Base-by-base conservation (phyloP, 2,888 invertebrate species). In the Taenaris catops region DNA sequence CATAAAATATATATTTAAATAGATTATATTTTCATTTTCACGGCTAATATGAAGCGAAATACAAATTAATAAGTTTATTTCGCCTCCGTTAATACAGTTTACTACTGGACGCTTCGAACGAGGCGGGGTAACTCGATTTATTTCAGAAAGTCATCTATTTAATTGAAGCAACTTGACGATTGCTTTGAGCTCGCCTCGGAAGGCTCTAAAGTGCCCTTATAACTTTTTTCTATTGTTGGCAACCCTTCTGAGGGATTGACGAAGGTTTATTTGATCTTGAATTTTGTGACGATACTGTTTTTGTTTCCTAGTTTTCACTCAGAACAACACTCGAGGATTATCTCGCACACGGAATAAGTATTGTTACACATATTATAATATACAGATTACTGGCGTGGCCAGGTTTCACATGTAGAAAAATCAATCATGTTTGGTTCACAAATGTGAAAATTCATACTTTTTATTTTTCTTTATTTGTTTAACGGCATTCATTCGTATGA, bases 91-190 rank as follows among this genome's bases (percentile, higher is more conserved):
- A 31, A 31, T 23, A 31, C 23, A 23, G 23, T 31, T 31, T 31
- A 31, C 9, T 16, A 31, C 16, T 16, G 21, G 8, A 31, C 14
- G 12, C 6, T 21, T 8, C 7, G 16, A 31, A 23, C 11, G 18
- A 17, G 25, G 32, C 17, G 24, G n/a, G 11, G 18, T 18, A 32
- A 32, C 8, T 32, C 32, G 31, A 32, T 32, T 32, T 32, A 58
- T 60, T 62, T 56, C 52, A 44, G 53, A 63, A 60, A 63, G 61
- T 64, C 62, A 64, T 64, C 65, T 62, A 60, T 65, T 66, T 64
- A 63, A 67, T 66, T 61, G 63, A 54, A 55, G 55, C 52, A 58
- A 62, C 57, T 62, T 59, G 48, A 45, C 51, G 52, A 56, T 55
- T 57, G 49, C 48, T 48, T 43, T 50, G 46, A 49, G 55, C 49